A percentile compares a stretch with the other conserved stretches of the same genome.
Evolutionary conservation across 2,113 vertebrate species (phyloP).

Genomic region (Tetrao urogallus): DNA sequence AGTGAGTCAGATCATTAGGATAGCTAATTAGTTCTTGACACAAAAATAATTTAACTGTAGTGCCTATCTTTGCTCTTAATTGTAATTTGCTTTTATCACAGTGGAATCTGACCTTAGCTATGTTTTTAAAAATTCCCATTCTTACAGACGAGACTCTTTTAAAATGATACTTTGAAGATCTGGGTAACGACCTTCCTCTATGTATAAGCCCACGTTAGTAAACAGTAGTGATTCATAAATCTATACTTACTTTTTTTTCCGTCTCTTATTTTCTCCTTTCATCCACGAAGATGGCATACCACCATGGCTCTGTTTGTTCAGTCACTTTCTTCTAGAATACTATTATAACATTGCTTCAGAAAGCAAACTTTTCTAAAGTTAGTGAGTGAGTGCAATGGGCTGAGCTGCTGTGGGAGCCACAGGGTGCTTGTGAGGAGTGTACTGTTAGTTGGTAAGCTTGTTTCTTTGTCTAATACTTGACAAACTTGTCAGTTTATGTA

Average conservation of each 20-base stretch:
- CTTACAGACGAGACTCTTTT: not conserved
- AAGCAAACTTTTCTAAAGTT: not conserved
- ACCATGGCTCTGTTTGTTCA: not conserved
- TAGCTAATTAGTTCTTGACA: constrained; percentile 44
- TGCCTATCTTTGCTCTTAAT: not conserved
- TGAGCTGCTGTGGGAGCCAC: not conserved
- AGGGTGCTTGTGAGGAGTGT: not conserved
- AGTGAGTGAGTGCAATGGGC: not conserved
- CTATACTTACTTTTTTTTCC: not conserved
- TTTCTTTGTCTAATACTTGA: not conserved
- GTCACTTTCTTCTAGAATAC: not conserved
- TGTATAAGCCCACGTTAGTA: not conserved
- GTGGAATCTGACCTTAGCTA: not conserved
- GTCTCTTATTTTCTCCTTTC: not conserved
- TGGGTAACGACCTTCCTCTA: not conserved
- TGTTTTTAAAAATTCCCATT: not conserved
- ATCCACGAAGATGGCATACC: not conserved
- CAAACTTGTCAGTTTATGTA: not conserved
- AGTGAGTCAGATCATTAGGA: constrained; percentile 18
- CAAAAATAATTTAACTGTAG: not conserved
- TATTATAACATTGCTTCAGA: not conserved
- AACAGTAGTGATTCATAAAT: not conserved
- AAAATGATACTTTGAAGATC: not conserved
- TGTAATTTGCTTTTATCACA: not conserved
- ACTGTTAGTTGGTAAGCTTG: not conserved